These are phyloP conservation scores for Notarius lentiginosus DNA, from an alignment of 2,113 vertebrate species.

Conservation along the genomic window DNA sequence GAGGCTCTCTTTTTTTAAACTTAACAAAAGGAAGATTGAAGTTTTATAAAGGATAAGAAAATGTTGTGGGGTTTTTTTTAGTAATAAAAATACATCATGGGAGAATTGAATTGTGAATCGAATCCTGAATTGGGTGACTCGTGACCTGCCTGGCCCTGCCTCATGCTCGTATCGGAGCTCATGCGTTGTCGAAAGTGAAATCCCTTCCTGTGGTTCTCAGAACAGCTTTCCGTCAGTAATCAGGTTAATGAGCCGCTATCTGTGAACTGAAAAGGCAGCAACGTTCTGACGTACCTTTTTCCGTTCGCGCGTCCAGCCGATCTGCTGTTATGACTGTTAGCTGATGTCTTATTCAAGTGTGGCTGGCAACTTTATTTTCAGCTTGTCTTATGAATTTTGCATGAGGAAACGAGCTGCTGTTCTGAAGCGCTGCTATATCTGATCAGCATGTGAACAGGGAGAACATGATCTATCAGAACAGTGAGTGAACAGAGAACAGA, in stretches of 20 bases:
- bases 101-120: no score
- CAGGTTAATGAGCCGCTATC: slow-evolving; percentile 59
- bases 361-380: slow-evolving; percentile 52
- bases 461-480: not conserved
- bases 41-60: no score
- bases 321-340: slow-evolving; percentile 50
- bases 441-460: not conserved
- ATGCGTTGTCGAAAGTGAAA: slow-evolving; percentile 46
- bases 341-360: slow-evolving; percentile 54
- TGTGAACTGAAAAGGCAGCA: slow-evolving; percentile 31
- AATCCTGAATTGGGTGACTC: no score
- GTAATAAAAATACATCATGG: no score
- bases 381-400: slow-evolving; percentile 49
- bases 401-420: slow-evolving; percentile 35
- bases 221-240: slow-evolving; percentile 60
- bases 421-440: slow-evolving; percentile 28
- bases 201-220: slow-evolving; percentile 40
- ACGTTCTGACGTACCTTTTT: slow-evolving; percentile 53
- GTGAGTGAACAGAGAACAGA: not conserved
- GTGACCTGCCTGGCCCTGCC: not conserved
- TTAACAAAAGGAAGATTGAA: no score
- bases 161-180: not conserved
- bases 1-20: no score
- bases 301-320: slow-evolving; percentile 48
- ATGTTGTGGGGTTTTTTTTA: no score